phyloP scores from a whole-genome alignment of 1,140 invertebrate species.

The Linepithema humile region DNA sequence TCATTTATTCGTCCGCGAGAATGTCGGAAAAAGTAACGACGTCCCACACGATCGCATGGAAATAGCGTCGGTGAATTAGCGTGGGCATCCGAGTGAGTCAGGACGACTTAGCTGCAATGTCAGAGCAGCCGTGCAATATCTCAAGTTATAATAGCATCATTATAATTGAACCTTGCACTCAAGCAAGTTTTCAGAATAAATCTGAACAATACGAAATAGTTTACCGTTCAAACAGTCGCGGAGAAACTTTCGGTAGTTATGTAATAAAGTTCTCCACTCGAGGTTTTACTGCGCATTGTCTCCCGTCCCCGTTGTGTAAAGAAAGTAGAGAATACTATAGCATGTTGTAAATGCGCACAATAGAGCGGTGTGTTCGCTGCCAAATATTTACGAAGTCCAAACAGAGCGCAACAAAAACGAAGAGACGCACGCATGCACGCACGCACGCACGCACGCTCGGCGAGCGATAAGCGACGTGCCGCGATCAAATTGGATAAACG shows the following conservation, averaged over 20 bases:
- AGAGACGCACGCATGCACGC: neutral
- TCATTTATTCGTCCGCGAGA: conserved; percentile 71
- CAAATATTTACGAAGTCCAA: conserved; percentile 38
- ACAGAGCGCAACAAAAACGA: conserved; percentile 23
- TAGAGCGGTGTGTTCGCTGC: neutral
- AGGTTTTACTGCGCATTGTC: neutral
- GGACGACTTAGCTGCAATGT: conserved; percentile 30
- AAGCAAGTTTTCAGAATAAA: neutral
- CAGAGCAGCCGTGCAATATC: conserved; percentile 5
- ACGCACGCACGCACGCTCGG: neutral
- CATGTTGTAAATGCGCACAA: conserved; percentile 3
- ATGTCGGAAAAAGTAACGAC: conserved; percentile 35
- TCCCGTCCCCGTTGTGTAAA: neutral
- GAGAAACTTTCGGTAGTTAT: neutral
- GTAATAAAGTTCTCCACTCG: neutral
- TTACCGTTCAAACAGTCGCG: neutral
- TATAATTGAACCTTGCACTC: neutral
- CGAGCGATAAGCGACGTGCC: conserved; percentile 11
- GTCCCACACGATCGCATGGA: conserved; percentile 60
- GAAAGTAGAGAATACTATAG: neutral
- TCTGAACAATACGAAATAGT: neutral
- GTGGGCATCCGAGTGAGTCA: conserved; percentile 59
- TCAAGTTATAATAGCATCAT: neutral
- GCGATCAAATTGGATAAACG: neutral
- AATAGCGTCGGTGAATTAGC: conserved; percentile 58